Evolutionary conservation across 35 echinoderm and acorn worm species (phyloP).

Genomic region (Apostichopus japonicus): DNA sequence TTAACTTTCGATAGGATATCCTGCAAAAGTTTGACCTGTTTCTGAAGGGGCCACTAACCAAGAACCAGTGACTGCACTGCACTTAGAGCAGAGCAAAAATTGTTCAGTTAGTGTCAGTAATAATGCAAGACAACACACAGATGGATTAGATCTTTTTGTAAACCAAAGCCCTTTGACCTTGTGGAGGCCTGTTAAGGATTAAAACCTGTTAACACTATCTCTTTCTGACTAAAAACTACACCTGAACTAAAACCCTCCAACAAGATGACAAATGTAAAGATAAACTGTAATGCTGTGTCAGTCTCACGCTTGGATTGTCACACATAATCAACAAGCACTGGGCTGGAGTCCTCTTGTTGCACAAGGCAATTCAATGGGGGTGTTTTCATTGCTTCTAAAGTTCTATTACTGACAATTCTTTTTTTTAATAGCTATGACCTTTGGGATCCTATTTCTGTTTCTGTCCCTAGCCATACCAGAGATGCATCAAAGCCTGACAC

Average conservation of each 20-base stretch:
- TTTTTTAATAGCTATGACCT: not conserved
- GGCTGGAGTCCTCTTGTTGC: not conserved
- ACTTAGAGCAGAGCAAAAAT: no score
- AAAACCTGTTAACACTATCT: not conserved
- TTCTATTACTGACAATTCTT: not conserved
- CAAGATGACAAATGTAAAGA: not conserved
- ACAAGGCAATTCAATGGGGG: not conserved
- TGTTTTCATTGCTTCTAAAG: not conserved
- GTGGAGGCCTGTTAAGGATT: not conserved
- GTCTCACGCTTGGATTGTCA: not conserved
- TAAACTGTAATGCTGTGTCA: not conserved
- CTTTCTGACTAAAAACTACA: not conserved
- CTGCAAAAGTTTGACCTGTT: no score
- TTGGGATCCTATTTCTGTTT: not conserved
- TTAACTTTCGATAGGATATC: no score
- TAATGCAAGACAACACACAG: no score
- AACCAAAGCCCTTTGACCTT: not conserved
- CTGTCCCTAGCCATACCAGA: no score
- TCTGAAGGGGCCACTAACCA: no score
- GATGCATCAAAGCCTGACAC: no score
- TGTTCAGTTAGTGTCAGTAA: no score
- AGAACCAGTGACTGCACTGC: no score
- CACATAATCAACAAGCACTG: not conserved
- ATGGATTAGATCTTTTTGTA: no score
- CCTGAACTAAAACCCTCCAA: not conserved